Evolutionary conservation across 2,888 invertebrate species (phyloP).

Genomic region (Temnothorax unifasciatus): DNA sequence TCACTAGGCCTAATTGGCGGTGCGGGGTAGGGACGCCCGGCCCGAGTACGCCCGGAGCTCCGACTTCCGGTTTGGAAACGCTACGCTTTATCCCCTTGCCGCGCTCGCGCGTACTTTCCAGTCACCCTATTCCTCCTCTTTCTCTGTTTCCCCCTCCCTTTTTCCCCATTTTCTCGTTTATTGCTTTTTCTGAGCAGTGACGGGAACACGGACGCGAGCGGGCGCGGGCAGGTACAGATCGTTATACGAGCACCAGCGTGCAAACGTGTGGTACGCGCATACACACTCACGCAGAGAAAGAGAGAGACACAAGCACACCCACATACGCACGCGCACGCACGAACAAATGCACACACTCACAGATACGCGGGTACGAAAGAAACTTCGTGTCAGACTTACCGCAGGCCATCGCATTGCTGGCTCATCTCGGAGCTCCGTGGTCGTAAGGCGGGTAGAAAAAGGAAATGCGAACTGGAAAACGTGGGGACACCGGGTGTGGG

Average conservation of each 20-base stretch:
- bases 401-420: constrained; percentile 60
- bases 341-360: background rate
- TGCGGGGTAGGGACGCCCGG: constrained; percentile 73
- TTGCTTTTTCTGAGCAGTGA: constrained; percentile 17
- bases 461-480: constrained; percentile 28
- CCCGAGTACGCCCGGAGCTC: constrained; percentile 58
- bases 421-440: constrained; percentile 64
- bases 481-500: background rate
- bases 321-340: constrained; percentile 41
- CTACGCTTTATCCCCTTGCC: constrained; percentile 49
- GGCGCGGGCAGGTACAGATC: constrained; percentile 62
- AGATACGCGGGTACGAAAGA: constrained; percentile 54
- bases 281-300: constrained; percentile 32
- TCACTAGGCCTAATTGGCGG: constrained; percentile 86
- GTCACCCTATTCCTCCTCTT: background rate
- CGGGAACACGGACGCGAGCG: constrained; percentile 49
- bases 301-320: constrained; percentile 39
- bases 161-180: constrained; percentile 12
- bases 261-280: background rate
- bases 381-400: constrained; percentile 58
- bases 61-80: constrained; percentile 54
- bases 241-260: constrained; percentile 48
- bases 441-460: constrained; percentile 30
- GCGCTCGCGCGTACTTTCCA: constrained; percentile 49
- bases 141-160: background rate